Base-by-base conservation (phyloP, 35 echinoderm and acorn worm genomes). In the Antedon bifida region DNA sequence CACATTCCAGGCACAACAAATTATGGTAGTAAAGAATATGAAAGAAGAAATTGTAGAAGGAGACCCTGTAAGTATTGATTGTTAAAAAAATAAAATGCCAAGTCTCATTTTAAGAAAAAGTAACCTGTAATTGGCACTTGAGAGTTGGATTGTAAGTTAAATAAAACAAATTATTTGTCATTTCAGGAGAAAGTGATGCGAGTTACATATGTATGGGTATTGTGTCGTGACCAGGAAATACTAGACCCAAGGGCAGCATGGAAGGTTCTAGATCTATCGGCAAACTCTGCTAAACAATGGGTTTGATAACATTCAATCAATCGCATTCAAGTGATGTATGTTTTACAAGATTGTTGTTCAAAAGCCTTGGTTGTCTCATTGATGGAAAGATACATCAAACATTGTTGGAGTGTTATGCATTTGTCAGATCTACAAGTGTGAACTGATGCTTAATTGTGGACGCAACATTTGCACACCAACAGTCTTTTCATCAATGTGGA, bases 111-210 rank as follows among this genome's bases (percentile, higher is more conserved):
- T n/a, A n/a, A n/a, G n/a, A n/a, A n/a, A n/a, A n/a, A n/a, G n/a
- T n/a, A n/a, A n/a, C n/a, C n/a, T n/a, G n/a, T n/a, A n/a, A n/a
- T n/a, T n/a, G n/a, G n/a, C n/a, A n/a, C n/a, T n/a, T n/a, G n/a
- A n/a, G n/a, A n/a, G n/a, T n/a, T n/a, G n/a, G n/a, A n/a, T n/a
- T n/a, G n/a, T n/a, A n/a, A n/a, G n/a, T n/a, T n/a, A n/a, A n/a
- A n/a, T n/a, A n/a, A n/a, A n/a, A n/a, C n/a, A n/a, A n/a, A n/a
- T n/a, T 42, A 64, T 19, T 80, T 85, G 51, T 80, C 28, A 30
- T 76, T 85, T 26, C 88, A 97, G 94, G 90, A 97, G 39, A 97
- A 97, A 75, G 94, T 97, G 14, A 84, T 97, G 87, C 75, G 94
- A 36, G 90, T 97, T 21, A 92, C 87, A 35, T 97, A 97, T 38